Evolutionary conservation across 2,797 vertebrate species (phyloP).

Genomic region (Pitangus sulphuratus): DNA sequence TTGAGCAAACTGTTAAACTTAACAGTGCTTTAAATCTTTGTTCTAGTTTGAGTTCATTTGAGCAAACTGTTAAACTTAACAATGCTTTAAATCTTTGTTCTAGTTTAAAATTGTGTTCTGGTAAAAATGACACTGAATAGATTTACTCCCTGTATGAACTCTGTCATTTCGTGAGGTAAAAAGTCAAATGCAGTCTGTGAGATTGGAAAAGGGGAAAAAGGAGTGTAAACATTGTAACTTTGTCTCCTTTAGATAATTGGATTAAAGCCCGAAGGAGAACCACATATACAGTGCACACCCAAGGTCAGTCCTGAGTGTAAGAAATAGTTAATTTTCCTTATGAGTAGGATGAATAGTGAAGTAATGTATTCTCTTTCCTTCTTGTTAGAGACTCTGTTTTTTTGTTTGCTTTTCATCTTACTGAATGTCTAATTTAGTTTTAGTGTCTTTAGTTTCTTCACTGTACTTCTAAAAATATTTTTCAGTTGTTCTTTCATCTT

Average conservation of each 20-base stretch:
- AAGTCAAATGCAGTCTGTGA: neutral
- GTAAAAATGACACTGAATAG: neutral
- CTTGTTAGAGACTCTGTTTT: neutral
- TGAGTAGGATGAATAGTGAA: neutral
- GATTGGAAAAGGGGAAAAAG: neutral
- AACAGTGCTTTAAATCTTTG: no score
- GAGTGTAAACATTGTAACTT: slow-evolving; percentile 10
- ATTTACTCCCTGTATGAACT: neutral
- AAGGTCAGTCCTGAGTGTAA: slow-evolving; percentile 82
- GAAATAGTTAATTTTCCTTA: neutral
- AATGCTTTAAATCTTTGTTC: neutral
- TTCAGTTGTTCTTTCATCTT: neutral
- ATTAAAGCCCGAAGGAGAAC: slow-evolving; percentile 85
- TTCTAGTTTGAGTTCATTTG: neutral
- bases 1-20: neutral
- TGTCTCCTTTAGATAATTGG: slow-evolving; percentile 85
- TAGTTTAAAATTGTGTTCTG: neutral
- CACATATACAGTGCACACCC: slow-evolving; percentile 81
- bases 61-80: neutral
- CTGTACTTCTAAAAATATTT: neutral
- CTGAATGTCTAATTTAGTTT: neutral
- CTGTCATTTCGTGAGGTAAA: neutral
- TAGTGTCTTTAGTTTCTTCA: slow-evolving; percentile 13
- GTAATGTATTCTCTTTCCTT: neutral
- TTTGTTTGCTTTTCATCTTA: neutral